phyloP scores from a whole-genome alignment of 2,797 vertebrate genomes.

The Malacoctenus gilli region DNA sequence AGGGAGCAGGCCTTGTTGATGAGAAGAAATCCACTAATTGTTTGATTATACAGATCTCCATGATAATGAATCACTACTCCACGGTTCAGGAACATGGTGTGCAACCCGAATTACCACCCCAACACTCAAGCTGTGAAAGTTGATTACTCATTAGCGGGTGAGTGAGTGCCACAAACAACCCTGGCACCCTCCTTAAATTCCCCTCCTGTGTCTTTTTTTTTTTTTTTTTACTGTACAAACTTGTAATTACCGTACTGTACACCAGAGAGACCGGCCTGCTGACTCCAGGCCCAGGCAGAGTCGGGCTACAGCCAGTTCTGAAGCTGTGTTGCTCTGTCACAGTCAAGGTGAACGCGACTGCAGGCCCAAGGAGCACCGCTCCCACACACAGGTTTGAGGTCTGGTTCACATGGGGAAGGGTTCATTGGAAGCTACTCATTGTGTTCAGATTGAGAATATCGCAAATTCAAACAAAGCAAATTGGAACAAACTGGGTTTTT shows the following conservation, averaged over 20 bases:
- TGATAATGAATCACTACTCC: conserved; percentile 99
- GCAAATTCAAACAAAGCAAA: no score
- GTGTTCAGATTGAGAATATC: no score
- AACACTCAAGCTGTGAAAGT: conserved; percentile 99
- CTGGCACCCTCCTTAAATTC: conserved; percentile 78
- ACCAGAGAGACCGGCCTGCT: conserved; percentile 20
- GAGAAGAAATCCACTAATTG: conserved; percentile 97
- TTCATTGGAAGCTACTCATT: no score
- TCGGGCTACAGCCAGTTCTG: neutral
- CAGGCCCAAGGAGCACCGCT: no score
- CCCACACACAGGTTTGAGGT: no score
- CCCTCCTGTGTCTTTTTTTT: conserved; percentile 62
- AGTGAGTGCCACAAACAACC: conserved; percentile 95
- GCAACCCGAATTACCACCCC: conserved; percentile 98
- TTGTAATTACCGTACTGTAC: conserved; percentile 66
- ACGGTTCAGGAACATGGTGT: conserved; percentile 95
- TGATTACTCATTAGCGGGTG: conserved; percentile 99
- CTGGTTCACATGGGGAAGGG: no score
- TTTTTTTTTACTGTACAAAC: conserved; percentile 68
- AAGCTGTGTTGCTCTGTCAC: no score
- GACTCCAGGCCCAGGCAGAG: conserved; percentile 7
- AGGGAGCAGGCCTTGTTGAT: conserved; percentile 89
- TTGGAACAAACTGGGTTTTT: no score
- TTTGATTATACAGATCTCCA: conserved; percentile 99
- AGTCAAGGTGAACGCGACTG: no score